Base-by-base conservation (phyloP, 2,888 invertebrate species). In the Zaprionus obscuricornis region DNA sequence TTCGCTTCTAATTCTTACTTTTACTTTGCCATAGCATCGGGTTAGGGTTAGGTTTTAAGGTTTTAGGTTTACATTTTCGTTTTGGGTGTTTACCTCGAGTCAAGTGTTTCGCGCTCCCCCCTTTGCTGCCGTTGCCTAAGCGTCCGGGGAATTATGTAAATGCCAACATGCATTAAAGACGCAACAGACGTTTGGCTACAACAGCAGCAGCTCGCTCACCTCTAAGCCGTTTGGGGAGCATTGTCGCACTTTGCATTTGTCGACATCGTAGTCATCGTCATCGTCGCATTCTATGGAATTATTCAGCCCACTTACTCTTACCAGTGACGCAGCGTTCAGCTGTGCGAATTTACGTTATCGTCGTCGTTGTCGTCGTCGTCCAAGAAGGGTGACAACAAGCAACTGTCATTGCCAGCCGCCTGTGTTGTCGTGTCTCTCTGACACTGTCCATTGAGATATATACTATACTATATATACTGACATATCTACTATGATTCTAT, bases 111-210 rank as follows among this genome's bases (percentile, higher is more conserved):
- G 13, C 10, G 10, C 42, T 36, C 40, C 42, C 36, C 46, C 42
- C 17, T 37, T 17, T 34, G 20, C 17, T 40, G 47, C 49, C 31
- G 16, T 34, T 36, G 5, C 40, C 27, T n/a, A n/a, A n/a, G 29
- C 51, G 54, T 65, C 69, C 27, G 52, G 85, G 65, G 77, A 74
- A 81, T 84, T 84, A 78, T 79, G 78, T 74, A 79, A 79, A 79
- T 79, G 66, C 59, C 77, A 66, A 56, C 81, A 73, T 76, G 75
- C 85, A 85, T 79, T 85, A 85, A 78, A 78, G 83, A 56, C 52
- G 55, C 58, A 26, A 51, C 62, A 49, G 58, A 68, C 55, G n/a
- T 54, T 70, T 52, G 56, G 52, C 52, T 49, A 47, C 27, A 49
- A 22, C 45, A 16, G 34, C 40, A 24, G 14, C 13, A 16, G 2